phyloP scores from a whole-genome alignment of 2,113 vertebrate species.

The Ellobius talpinus region DNA sequence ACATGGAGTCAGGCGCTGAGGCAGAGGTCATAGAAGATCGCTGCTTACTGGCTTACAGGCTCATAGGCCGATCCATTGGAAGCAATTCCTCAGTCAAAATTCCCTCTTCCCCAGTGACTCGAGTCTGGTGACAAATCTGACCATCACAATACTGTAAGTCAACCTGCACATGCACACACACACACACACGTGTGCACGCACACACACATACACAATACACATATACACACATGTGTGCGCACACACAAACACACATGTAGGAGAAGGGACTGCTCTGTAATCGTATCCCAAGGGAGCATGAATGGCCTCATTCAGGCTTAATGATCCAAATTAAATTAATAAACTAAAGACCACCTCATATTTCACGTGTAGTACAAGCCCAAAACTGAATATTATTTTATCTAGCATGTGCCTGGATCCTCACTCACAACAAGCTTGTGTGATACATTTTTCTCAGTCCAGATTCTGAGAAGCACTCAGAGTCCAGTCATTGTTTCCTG shows the following conservation, averaged over 20 bases:
- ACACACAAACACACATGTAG: background rate
- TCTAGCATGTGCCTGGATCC: background rate
- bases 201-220: background rate
- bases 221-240: background rate
- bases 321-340: slow-evolving; percentile 1
- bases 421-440: background rate
- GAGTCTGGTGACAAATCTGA: background rate
- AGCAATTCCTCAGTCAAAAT: too few relatives aligned
- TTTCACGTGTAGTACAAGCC: background rate
- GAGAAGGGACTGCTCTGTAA: background rate
- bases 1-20: background rate
- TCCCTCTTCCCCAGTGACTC: background rate
- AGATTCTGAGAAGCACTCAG: background rate
- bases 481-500: background rate
- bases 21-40: too few relatives aligned
- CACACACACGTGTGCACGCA: background rate
- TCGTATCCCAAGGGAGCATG: background rate
- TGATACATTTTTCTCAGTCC: background rate
- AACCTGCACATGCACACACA: background rate
- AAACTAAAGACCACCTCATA: background rate
- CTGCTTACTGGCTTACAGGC: too few relatives aligned
- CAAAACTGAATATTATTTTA: background rate
- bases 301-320: background rate
- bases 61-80: too few relatives aligned
- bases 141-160: too few relatives aligned